These are phyloP conservation scores for Chrysolina oricalcia DNA, from an alignment of 2,888 invertebrate species.

Conservation along the genomic window DNA sequence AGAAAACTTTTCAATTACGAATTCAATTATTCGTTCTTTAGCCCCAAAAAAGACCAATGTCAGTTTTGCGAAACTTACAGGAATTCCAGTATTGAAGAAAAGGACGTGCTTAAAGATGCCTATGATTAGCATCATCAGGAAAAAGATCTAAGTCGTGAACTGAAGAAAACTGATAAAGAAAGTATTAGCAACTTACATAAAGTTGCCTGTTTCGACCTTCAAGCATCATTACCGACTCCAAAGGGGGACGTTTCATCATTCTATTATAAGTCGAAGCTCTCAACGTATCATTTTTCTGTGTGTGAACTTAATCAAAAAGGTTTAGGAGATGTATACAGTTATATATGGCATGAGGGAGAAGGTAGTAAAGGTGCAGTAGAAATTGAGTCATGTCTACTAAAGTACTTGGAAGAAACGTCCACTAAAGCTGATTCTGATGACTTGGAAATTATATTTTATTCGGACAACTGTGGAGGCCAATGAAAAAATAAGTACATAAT, in stretches of 20 bases:
- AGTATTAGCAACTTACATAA: background rate
- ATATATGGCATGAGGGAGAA: slow-evolving; percentile 55
- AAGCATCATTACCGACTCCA: background rate
- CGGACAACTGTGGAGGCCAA: slow-evolving; percentile 57
- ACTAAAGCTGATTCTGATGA: slow-evolving; percentile 12
- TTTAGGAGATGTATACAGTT: slow-evolving; percentile 36
- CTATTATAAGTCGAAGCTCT: background rate
- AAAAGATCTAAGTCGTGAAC: slow-evolving; percentile 28
- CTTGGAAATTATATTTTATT: slow-evolving; percentile 46
- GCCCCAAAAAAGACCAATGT: slow-evolving; percentile 9
- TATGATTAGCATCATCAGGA: slow-evolving; percentile 37
- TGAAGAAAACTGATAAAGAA: slow-evolving; percentile 40
- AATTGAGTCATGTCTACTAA: slow-evolving; percentile 53
- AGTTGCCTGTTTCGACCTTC: no score
- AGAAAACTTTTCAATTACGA: background rate
- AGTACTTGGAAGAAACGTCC: slow-evolving; percentile 22
- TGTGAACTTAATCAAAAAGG: no score
- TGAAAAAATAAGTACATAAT: slow-evolving; percentile 58
- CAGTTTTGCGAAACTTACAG: background rate
- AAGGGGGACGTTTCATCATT: background rate
- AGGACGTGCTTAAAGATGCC: background rate
- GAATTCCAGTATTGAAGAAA: background rate
- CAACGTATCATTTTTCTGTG: no score
- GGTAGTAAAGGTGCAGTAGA: slow-evolving; percentile 52
- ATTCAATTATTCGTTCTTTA: slow-evolving; percentile 6